Percentiles rank a stretch among this genome's conserved stretches.
Conservation (phyloP, 2,888 invertebrate species). For the Eupeodes luniger region DNA sequence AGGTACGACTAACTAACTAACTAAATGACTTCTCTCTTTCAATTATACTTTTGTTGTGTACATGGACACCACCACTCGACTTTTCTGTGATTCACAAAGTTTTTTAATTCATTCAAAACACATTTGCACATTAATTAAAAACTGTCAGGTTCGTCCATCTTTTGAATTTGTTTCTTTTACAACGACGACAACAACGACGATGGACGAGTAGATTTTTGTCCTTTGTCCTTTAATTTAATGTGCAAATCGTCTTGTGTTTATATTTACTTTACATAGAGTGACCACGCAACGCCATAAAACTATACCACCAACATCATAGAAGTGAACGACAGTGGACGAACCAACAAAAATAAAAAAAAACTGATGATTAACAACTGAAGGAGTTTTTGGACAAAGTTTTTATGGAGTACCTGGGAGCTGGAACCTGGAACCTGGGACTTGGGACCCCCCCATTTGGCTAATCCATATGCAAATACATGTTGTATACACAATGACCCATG, state of each 20-base stretch:
- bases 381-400: slow-evolving; percentile 10
- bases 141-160: slow-evolving; percentile 23
- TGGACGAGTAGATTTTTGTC: slow-evolving; percentile 15
- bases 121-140: slow-evolving; percentile 44
- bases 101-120: slow-evolving; percentile 44
- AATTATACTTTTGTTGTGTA: not conserved
- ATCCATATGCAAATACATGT: slow-evolving; percentile 67
- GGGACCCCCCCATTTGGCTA: slow-evolving; percentile 54
- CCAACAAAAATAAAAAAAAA: not conserved
- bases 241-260: slow-evolving; percentile 50
- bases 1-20: not conserved
- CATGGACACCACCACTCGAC: not conserved
- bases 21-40: not conserved
- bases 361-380: slow-evolving; percentile 35
- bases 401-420: no score
- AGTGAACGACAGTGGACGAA: not conserved
- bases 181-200: no score
- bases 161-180: not conserved
- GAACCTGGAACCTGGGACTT: not conserved
- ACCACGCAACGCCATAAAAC: slow-evolving; percentile 43
- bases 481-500: slow-evolving; percentile 52
- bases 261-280: slow-evolving; percentile 49
- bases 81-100: slow-evolving; percentile 29
- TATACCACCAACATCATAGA: slow-evolving; percentile 23
- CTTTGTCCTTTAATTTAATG: slow-evolving; percentile 51